Percentiles rank a stretch among this genome's conserved stretches.
phyloP scores from a whole-genome alignment of 2,113 vertebrate genomes.

The Phylloscopus whistleri region DNA sequence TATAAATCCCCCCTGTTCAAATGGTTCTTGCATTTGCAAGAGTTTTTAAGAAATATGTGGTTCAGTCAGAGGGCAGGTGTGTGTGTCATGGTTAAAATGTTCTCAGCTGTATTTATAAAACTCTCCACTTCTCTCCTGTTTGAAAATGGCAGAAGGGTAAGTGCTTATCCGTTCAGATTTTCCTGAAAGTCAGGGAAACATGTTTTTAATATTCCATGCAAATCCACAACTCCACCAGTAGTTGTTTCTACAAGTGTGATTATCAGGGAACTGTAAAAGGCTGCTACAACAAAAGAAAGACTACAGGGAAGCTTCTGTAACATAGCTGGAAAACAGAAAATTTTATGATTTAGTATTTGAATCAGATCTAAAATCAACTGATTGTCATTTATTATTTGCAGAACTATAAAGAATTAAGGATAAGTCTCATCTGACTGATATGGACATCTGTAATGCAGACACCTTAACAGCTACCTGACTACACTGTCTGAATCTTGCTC shows the following conservation, averaged over 20 bases:
- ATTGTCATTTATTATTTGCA: background rate
- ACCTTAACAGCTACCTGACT: background rate
- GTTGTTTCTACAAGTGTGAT: fast-evolving
- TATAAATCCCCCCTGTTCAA: background rate
- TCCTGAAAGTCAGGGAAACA: background rate
- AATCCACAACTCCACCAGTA: background rate
- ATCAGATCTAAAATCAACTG: background rate
- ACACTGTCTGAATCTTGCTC: background rate
- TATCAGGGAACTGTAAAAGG: background rate
- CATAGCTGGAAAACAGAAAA: background rate
- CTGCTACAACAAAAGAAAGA: background rate
- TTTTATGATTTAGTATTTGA: background rate
- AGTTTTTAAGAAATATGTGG: background rate
- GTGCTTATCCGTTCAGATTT: background rate
- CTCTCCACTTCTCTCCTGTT: background rate
- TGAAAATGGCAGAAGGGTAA: background rate
- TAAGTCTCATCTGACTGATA: background rate
- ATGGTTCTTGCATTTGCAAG: background rate
- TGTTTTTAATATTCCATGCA: background rate
- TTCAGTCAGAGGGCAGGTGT: background rate
- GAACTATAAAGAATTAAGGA: background rate
- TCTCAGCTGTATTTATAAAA: background rate
- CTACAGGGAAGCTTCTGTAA: background rate
- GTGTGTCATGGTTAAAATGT: background rate
- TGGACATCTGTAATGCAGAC: background rate